Conservation (phyloP, 1,140 invertebrate genomes). For the Maconellicoccus hirsutus region DNA sequence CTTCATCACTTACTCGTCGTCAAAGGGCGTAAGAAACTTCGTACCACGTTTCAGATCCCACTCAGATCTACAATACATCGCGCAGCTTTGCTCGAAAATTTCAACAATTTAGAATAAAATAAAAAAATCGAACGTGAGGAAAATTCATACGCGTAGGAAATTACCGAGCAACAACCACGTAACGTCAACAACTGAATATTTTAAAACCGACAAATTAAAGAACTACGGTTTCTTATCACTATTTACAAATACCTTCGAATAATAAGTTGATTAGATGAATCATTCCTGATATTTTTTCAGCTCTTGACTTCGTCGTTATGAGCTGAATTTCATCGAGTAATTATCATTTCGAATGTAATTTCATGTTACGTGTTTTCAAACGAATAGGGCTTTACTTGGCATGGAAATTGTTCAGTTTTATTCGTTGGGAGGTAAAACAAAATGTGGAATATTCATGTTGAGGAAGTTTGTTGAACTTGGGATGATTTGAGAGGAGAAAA, state of each 20-base stretch:
- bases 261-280: neutral
- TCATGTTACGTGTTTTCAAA: too few species aligned
- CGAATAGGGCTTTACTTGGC: too few species aligned
- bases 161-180: too few species aligned
- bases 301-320: neutral
- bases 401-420: too few species aligned
- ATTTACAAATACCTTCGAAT: constrained; percentile 5
- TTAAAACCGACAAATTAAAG: neutral
- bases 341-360: too few species aligned
- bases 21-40: neutral
- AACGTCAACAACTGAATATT: neutral
- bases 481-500: too few species aligned
- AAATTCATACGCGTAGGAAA: too few species aligned
- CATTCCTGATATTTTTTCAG: neutral
- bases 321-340: neutral
- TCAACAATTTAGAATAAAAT: too few species aligned
- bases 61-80: neutral
- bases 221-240: neutral
- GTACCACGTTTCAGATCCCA: neutral
- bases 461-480: too few species aligned
- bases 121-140: neutral
- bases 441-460: too few species aligned
- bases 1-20: neutral
- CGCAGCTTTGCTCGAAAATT: too few species aligned
- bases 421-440: too few species aligned